phyloP scores from a whole-genome alignment of 2,888 invertebrate species.

The Baronia brevicornis region DNA sequence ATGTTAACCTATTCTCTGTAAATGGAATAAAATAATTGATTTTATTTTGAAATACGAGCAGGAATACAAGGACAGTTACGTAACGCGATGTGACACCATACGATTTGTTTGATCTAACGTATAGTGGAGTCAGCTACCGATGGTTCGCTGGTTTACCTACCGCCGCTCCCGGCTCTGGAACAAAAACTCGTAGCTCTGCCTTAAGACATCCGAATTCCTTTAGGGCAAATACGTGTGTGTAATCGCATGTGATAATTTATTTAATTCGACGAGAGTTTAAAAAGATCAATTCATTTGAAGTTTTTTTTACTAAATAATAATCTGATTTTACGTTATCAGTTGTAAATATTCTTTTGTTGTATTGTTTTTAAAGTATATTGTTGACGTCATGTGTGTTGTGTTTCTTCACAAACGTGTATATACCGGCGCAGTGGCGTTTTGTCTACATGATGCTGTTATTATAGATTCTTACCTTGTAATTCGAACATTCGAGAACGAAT shows the following conservation, averaged over 20 bases:
- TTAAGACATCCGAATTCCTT: slow-evolving; percentile 66
- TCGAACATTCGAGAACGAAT: no score
- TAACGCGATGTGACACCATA: slow-evolving; percentile 64
- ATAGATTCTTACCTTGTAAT: no score
- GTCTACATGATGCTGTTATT: no score
- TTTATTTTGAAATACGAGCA: slow-evolving; percentile 9
- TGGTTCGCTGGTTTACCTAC: slow-evolving; percentile 73
- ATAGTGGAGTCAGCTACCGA: slow-evolving; percentile 68
- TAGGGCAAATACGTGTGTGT: slow-evolving; percentile 66
- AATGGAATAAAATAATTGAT: no score
- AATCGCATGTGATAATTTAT: slow-evolving; percentile 69
- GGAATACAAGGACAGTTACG: slow-evolving; percentile 42
- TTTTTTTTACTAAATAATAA: slow-evolving; percentile 13
- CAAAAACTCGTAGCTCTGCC: slow-evolving; percentile 57
- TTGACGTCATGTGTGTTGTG: no score
- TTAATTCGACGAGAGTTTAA: slow-evolving; percentile 48
- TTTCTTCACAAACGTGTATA: no score
- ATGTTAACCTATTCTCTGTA: no score
- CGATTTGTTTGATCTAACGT: slow-evolving; percentile 74
- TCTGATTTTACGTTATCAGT: no score
- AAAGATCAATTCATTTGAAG: slow-evolving; percentile 13
- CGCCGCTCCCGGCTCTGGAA: slow-evolving; percentile 52
- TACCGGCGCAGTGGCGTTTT: no score
- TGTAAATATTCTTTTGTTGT: no score
- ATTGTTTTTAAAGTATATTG: no score